Conservation (phyloP, 1,140 invertebrate species). For the Cydia amplana region DNA sequence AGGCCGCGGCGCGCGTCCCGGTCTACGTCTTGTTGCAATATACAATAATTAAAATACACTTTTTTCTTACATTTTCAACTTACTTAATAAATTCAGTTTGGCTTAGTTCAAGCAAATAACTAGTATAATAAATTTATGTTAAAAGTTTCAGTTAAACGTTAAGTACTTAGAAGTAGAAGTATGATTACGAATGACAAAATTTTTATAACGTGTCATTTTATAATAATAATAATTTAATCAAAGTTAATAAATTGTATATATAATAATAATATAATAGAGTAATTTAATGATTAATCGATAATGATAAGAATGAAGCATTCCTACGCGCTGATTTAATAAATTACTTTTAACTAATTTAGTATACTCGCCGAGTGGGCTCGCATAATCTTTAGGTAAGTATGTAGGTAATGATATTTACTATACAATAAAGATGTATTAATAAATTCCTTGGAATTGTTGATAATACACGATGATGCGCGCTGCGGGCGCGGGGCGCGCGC, state of each 20-base stretch:
- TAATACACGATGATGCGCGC: constrained; percentile 67
- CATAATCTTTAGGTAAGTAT: constrained; percentile 74
- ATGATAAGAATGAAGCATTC: constrained; percentile 81
- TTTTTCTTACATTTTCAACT: constrained; percentile 78
- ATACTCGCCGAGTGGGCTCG: constrained; percentile 77
- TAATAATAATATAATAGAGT: constrained; percentile 80
- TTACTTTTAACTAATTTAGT: constrained; percentile 80
- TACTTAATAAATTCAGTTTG: constrained; percentile 80
- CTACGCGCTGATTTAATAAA: constrained; percentile 79
- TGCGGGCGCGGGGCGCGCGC: constrained; percentile 49
- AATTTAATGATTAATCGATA: constrained; percentile 81
- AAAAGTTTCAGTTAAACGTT: constrained; percentile 77
- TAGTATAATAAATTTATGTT: constrained; percentile 79
- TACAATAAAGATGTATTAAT: constrained; percentile 67
- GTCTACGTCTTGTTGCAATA: constrained; percentile 65
- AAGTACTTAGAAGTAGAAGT: constrained; percentile 78
- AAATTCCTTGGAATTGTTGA: constrained; percentile 78
- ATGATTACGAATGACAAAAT: constrained; percentile 79
- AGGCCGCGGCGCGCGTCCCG: constrained; percentile 49
- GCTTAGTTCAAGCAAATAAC: constrained; percentile 79
- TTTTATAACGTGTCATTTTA: constrained; percentile 78
- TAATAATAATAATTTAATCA: constrained; percentile 80
- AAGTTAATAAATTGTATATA: constrained; percentile 80
- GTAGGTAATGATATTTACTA: constrained; percentile 75
- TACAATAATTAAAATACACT: constrained; percentile 79